Conservation (phyloP, 2,888 invertebrate genomes). For the Thymelicus sylvestris region DNA sequence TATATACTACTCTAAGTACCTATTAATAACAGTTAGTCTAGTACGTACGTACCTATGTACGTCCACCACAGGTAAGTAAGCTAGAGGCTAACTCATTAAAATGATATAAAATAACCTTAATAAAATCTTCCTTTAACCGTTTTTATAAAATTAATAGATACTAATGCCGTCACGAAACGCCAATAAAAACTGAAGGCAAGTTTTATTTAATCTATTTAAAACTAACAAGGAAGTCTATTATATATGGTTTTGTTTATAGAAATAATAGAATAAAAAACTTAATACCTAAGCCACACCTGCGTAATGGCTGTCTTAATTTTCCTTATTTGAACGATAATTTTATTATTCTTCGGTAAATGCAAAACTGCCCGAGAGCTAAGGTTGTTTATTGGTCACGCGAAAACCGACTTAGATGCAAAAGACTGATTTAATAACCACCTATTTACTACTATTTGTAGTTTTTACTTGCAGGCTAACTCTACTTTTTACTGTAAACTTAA, state of each 20-base stretch:
- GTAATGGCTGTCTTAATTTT: slow-evolving; percentile 19
- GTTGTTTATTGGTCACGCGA: neutral
- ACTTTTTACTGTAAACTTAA: too few species aligned
- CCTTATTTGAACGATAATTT: slow-evolving; percentile 29
- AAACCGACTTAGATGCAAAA: slow-evolving; percentile 1
- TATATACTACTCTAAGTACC: too few species aligned
- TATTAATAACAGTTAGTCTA: too few species aligned
- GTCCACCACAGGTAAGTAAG: neutral
- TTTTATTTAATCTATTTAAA: slow-evolving; percentile 30
- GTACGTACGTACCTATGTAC: neutral
- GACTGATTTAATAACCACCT: neutral
- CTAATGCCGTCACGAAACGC: slow-evolving; percentile 8
- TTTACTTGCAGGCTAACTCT: neutral
- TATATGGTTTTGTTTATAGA: slow-evolving; percentile 34
- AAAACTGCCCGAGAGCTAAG: neutral
- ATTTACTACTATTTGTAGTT: neutral
- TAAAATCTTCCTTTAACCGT: slow-evolving; percentile 3
- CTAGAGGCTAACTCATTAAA: neutral
- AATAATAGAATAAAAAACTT: slow-evolving; percentile 23
- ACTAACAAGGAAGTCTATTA: slow-evolving; percentile 32
- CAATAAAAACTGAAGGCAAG: slow-evolving; percentile 13
- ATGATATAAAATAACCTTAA: neutral
- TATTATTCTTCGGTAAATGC: slow-evolving; percentile 5
- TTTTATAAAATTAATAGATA: slow-evolving; percentile 12
- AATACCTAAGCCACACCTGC: slow-evolving; percentile 24